Base-by-base conservation (phyloP, 2,888 invertebrate species). In the Pachycephus smyrnensis region DNA sequence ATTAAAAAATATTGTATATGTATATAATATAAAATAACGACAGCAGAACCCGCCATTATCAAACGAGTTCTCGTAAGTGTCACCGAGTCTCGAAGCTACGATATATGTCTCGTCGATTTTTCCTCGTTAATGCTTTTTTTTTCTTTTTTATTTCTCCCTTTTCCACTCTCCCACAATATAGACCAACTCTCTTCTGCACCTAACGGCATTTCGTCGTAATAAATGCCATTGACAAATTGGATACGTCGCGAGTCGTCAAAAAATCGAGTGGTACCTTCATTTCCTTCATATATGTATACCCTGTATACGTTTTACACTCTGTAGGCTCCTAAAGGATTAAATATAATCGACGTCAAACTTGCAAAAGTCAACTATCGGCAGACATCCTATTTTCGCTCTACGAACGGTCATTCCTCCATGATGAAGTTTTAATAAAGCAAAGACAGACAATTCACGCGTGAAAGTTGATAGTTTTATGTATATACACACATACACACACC, bases 151-250 rank as follows among this genome's bases (percentile, higher is more conserved):
- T 15, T 15, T 55, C 75, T 12, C 36, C 36, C 30, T 73, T 12
- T 73, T 71, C 3, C 12, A 31, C 68, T 31, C 55, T 55, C 12
- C 68, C 68, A 23, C 71, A 12, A 30, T 71, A 6, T 3, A 78
- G 79, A 55, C 9, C 55, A 55, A 55, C 23, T 55, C 55, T 2
- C 23, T 55, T 2, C 55, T 55, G 55, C 55, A 6, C 23, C 55
- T 23, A 23, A 55, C 55, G 23, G 55, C 55, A 55, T 86, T 82
- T 79, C 75, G 82, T 71, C 79, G 79, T 83, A 84, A 85, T 81
- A 83, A 85, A 86, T 83, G 83, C 80, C 80, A 85, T 84, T 82
- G 82, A 83, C 78, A 83, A 84, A 85, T 79, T 81, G 79, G 83
- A 55, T 55, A 55, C 55, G 55, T 55, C 55, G 55, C 23, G 55